A percentile compares a stretch with the other conserved stretches of the same genome.
phyloP scores from a whole-genome alignment of 2,888 invertebrate genomes.

The Diarsia dahlii region DNA sequence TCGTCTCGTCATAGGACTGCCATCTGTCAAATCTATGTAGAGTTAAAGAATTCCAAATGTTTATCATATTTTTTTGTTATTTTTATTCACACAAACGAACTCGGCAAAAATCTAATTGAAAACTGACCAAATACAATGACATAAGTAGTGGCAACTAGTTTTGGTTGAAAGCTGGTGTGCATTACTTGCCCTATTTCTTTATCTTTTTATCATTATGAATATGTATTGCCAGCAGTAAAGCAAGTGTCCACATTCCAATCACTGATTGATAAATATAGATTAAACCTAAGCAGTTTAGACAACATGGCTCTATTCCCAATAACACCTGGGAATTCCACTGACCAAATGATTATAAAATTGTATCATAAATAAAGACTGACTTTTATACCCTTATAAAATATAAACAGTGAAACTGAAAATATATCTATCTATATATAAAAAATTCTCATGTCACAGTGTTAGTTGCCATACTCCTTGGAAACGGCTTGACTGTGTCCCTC shows the following conservation, averaged over 20 bases:
- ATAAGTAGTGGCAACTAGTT: not conserved
- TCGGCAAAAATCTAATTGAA: not conserved
- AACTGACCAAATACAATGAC: too few relatives aligned
- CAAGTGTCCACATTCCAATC: not conserved
- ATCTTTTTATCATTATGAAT: constrained; percentile 7
- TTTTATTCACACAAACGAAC: not conserved
- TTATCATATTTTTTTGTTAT: not conserved
- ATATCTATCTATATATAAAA: too few relatives aligned
- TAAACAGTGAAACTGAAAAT: too few relatives aligned
- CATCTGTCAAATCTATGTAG: constrained; percentile 34
- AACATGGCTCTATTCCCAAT: not conserved
- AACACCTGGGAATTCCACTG: not conserved
- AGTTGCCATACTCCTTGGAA: too few relatives aligned
- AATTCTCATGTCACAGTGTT: too few relatives aligned
- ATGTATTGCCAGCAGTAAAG: not conserved
- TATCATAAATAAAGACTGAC: not conserved
- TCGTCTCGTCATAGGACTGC: constrained; percentile 1
- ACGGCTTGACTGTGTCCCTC: too few relatives aligned
- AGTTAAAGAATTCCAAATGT: constrained; percentile 4
- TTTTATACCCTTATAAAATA: too few relatives aligned
- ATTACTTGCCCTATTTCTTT: constrained; percentile 11
- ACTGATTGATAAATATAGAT: not conserved
- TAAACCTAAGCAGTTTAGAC: not conserved
- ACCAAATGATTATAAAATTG: not conserved
- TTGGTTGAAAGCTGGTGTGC: not conserved